A percentile compares a stretch with the other conserved stretches of the same genome.
phyloP scores from a whole-genome alignment of 1,140 invertebrate species.

The Polypedilum vanderplanki region DNA sequence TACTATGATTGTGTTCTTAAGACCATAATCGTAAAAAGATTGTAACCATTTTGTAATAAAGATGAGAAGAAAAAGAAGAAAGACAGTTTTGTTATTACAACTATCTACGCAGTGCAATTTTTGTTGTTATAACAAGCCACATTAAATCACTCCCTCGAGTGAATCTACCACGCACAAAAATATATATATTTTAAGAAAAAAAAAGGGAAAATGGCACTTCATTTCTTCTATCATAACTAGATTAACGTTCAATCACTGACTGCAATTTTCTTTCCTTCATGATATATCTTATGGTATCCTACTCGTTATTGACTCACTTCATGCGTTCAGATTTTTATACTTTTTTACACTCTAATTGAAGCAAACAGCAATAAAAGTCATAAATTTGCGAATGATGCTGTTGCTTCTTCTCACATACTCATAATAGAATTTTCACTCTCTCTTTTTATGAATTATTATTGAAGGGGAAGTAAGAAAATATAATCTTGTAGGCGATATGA shows the following conservation, averaged over 20 bases:
- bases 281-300: not conserved
- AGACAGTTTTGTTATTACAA: not conserved
- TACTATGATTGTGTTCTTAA: not conserved
- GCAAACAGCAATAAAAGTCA: slow-evolving; percentile 24
- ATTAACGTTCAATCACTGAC: slow-evolving; percentile 25
- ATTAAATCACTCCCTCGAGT: slow-evolving; percentile 11
- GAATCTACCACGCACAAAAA: not conserved
- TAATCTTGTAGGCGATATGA: not conserved
- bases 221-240: not conserved
- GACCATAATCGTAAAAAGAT: not conserved
- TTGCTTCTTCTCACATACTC: not conserved
- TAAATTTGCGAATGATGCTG: not conserved
- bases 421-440: not conserved
- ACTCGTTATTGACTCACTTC: not conserved
- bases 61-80: not conserved
- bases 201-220: not conserved
- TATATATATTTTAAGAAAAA: too few species aligned
- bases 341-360: slow-evolving; percentile 20
- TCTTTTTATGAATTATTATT: not conserved
- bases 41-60: too few species aligned
- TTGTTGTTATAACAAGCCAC: slow-evolving; percentile 11
- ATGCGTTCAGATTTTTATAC: not conserved
- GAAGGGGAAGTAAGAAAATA: not conserved
- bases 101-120: not conserved
- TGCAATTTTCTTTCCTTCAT: slow-evolving; percentile 13